Conservation (phyloP, 2,113 vertebrate genomes). For the Zosterops japonicus region DNA sequence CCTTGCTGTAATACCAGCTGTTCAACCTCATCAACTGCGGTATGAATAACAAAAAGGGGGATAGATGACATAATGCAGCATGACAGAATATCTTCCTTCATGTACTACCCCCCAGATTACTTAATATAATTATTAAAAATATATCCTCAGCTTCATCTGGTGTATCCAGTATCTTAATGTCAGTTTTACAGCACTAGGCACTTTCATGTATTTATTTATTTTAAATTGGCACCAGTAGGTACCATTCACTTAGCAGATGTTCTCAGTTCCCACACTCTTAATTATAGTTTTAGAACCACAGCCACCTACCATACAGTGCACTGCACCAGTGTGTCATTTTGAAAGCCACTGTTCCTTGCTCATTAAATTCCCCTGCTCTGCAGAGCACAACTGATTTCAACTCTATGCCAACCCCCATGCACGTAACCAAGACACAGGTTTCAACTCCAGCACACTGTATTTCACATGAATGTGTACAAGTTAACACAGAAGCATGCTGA, state of each 20-base stretch:
- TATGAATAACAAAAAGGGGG: not conserved
- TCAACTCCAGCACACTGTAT: not conserved
- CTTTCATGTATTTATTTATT: not conserved
- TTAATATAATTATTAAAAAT: not conserved
- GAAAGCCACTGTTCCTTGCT: not conserved
- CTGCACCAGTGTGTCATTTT: not conserved
- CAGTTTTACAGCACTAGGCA: not conserved
- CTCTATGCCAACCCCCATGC: not conserved
- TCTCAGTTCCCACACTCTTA: not conserved
- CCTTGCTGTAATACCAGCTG: not conserved
- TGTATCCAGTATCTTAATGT: not conserved
- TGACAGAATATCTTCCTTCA: not conserved
- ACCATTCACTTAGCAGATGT: slow-evolving; percentile 6
- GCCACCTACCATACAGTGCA: not conserved
- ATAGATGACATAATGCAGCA: not conserved
- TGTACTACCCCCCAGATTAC: not conserved
- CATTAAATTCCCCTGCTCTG: not conserved
- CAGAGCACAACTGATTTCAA: not conserved
- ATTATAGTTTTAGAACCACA: not conserved
- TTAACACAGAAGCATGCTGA: not conserved
- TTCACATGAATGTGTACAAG: not conserved
- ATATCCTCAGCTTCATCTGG: not conserved
- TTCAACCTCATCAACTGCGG: not conserved
- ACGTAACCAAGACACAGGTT: not conserved
- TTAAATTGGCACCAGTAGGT: not conserved